Conservation (phyloP, 2,113 vertebrate genomes). For the Cephalopterus ornatus region DNA sequence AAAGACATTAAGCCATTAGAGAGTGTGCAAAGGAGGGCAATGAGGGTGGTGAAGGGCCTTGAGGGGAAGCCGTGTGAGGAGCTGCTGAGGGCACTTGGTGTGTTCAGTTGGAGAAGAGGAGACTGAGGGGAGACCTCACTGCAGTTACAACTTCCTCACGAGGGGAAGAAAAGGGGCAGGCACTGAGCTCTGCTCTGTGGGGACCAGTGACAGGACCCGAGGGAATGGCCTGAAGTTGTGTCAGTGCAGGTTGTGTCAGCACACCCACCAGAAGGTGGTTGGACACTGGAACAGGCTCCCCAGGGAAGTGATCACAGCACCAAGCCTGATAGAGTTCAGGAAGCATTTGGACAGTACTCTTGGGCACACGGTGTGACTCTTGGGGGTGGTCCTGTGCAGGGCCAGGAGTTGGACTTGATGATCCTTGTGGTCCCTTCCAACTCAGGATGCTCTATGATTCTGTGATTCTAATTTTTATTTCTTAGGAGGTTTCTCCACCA, state of each 20-base stretch:
- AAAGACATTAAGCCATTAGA: background rate
- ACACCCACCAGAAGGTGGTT: rapidly evolving
- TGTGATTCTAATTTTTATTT: background rate
- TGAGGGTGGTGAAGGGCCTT: background rate
- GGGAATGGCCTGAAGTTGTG: background rate
- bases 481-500: background rate
- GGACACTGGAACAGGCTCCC: background rate
- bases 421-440: background rate
- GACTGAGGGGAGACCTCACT: background rate
- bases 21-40: background rate
- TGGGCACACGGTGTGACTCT: background rate
- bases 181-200: background rate
- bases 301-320: background rate
- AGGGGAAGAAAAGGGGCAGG: background rate
- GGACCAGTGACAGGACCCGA: background rate
- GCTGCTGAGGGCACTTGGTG: background rate
- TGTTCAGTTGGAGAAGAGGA: background rate
- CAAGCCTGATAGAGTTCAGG: background rate
- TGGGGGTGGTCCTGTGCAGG: background rate
- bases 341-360: background rate
- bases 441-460: background rate
- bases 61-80: background rate
- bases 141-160: rapidly evolving
- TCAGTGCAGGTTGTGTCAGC: rapidly evolving
- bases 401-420: background rate